These are phyloP conservation scores for Semicossyphus pulcher DNA, from an alignment of 2,113 vertebrate species.

Conservation along the genomic window DNA sequence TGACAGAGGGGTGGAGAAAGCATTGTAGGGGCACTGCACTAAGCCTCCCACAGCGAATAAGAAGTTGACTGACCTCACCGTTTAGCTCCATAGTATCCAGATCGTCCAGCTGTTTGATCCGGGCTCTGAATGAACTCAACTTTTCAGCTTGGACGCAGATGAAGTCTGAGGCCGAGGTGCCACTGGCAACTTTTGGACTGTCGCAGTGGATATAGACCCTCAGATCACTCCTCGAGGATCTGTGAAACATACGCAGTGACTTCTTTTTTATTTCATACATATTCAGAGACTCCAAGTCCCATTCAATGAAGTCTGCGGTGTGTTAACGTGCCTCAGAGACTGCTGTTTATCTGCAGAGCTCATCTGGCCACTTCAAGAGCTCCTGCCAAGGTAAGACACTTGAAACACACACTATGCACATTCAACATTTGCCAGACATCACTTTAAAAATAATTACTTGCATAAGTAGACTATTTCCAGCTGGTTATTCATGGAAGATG, in stretches of 20 bases:
- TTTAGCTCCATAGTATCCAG: constrained; percentile 45
- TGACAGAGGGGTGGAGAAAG: constrained; percentile 74
- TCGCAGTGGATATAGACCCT: constrained; percentile 45
- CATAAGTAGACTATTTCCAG: constrained; percentile 3
- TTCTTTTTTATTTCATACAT: constrained; percentile 26
- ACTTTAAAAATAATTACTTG: constrained; percentile 31
- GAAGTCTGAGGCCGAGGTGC: constrained; percentile 30
- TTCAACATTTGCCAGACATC: constrained; percentile 19
- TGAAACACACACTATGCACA: constrained; percentile 10
- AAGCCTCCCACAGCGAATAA: constrained; percentile 71
- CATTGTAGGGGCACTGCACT: constrained; percentile 63
- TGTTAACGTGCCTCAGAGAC: constrained; percentile 57
- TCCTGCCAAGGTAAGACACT: constrained; percentile 74
- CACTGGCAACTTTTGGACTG: constrained; percentile 37
- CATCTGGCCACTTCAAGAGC: constrained; percentile 38
- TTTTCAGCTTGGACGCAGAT: constrained; percentile 45
- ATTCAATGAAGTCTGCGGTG: constrained; percentile 45
- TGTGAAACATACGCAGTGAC: constrained; percentile 45
- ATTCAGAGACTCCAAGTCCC: constrained; percentile 33
- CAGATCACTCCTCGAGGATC: constrained; percentile 45
- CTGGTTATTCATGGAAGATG: constrained; percentile 12
- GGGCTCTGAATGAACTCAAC: constrained; percentile 47
- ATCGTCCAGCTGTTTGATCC: constrained; percentile 58
- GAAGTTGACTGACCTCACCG: constrained; percentile 58
- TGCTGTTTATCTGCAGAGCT: constrained; percentile 48